phyloP scores from a whole-genome alignment of 2,888 invertebrate species.

The Hypolimnas misippus region DNA sequence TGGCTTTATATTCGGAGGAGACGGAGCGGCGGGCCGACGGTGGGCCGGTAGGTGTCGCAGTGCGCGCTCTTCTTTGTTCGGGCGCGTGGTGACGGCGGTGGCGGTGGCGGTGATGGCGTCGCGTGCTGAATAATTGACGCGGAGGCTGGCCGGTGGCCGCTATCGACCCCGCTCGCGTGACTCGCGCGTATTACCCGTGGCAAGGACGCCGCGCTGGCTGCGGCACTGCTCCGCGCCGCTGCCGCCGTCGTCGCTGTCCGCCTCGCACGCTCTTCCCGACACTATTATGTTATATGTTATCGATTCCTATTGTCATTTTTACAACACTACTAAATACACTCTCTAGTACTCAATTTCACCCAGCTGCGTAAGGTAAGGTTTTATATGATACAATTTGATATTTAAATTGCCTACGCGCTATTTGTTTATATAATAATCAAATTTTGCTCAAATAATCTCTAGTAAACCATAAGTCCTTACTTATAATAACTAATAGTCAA shows the following conservation, averaged over 20 bases:
- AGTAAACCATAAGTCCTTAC: background rate
- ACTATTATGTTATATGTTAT: conserved; percentile 12
- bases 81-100: conserved; percentile 62
- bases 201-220: conserved; percentile 82
- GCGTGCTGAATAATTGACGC: conserved; percentile 80
- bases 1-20: conserved; percentile 49
- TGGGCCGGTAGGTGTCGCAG: conserved; percentile 74
- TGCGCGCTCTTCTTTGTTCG: conserved; percentile 74
- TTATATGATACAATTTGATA: background rate
- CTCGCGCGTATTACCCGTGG: conserved; percentile 70
- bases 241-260: conserved; percentile 52
- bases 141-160: conserved; percentile 79
- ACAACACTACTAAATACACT: background rate
- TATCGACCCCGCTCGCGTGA: conserved; percentile 83
- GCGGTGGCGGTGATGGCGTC: conserved; percentile 64
- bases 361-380: background rate
- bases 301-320: conserved; percentile 6
- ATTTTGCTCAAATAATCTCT: background rate
- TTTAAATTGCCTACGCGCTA: background rate
- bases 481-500: background rate
- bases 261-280: conserved; percentile 17
- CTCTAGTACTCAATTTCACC: background rate
- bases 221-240: conserved; percentile 63
- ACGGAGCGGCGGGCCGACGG: conserved; percentile 61
- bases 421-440: background rate